These are phyloP conservation scores for Brachionus paranguensis DNA, from an alignment of 1,140 invertebrate species.

Conservation along the genomic window DNA sequence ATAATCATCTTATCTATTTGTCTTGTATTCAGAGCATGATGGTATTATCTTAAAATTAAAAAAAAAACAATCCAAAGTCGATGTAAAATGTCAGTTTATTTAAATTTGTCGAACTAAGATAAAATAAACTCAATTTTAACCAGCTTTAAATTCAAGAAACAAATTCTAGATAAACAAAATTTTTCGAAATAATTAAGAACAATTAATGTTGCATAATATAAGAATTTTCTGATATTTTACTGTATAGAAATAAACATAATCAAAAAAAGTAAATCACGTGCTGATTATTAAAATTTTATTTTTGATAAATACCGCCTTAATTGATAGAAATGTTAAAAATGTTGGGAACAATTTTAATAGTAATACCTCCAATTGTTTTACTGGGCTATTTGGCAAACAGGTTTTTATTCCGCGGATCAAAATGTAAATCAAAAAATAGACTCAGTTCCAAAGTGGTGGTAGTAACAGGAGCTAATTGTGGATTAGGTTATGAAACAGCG, in stretches of 20 bases:
- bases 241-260: not conserved
- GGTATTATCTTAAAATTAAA: not conserved
- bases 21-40: not conserved
- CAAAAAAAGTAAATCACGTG: not conserved
- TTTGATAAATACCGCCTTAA: not conserved
- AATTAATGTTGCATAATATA: not conserved
- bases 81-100: no score
- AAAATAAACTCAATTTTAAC: no score
- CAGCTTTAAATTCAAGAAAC: not conserved
- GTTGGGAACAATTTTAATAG: not conserved
- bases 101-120: no score
- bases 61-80: no score
- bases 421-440: not conserved
- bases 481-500: constrained; percentile 39
- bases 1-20: not conserved
- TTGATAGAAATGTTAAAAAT: not conserved
- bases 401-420: constrained; percentile 1
- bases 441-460: not conserved
- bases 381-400: constrained; percentile 16
- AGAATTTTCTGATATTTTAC: not conserved
- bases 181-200: no score
- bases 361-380: not conserved
- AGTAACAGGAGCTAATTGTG: constrained; percentile 40
- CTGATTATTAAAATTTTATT: not conserved
- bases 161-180: not conserved